Conservation (phyloP, 2,888 invertebrate species). For the Oligia latruncula region DNA sequence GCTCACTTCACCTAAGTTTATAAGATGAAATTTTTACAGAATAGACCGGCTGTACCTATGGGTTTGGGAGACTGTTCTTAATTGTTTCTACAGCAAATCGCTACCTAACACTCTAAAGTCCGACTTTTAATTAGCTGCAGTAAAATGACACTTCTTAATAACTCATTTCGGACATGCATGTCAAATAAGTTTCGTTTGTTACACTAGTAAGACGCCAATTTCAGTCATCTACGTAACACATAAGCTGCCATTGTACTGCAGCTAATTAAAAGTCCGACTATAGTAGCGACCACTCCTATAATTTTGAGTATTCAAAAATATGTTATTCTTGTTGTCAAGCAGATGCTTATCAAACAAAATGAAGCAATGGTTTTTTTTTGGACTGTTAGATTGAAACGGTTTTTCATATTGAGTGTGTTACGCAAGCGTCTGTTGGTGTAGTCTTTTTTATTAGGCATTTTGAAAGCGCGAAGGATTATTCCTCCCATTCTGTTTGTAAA, state of each 20-base stretch:
- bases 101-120: neutral
- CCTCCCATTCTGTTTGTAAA: neutral
- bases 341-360: neutral
- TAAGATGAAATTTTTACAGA: accelerated
- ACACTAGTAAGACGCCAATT: too few relatives aligned
- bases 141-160: too few relatives aligned
- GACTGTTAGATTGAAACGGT: neutral
- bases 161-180: too few relatives aligned
- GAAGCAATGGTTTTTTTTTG: neutral
- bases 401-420: neutral
- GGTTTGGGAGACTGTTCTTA: neutral
- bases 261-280: too few relatives aligned
- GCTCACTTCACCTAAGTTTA: neutral
- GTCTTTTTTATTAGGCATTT: neutral
- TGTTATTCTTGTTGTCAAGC: too few relatives aligned
- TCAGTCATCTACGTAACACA: too few relatives aligned
- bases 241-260: too few relatives aligned
- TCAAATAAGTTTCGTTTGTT: too few relatives aligned
- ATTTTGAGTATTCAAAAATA: neutral
- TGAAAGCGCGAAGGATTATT: neutral
- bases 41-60: neutral
- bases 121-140: too few relatives aligned
- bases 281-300: neutral
- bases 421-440: neutral
- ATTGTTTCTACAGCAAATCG: neutral